Percentiles rank a stretch among this genome's conserved stretches.
Evolutionary conservation across 2,888 invertebrate species (phyloP).

Genomic region (Hyposoter didymator): DNA sequence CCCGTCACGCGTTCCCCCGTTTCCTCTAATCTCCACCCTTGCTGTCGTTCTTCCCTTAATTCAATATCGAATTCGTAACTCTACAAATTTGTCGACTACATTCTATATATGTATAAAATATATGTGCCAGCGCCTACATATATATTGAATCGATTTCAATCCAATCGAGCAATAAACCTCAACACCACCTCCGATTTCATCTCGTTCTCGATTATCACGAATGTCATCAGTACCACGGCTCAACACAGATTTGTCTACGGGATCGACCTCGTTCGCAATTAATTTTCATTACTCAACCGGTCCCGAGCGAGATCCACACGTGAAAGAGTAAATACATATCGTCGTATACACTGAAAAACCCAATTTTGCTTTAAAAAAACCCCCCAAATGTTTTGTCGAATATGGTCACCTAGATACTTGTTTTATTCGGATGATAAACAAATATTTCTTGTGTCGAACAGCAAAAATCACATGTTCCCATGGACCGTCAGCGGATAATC

Average conservation of each 20-base stretch:
- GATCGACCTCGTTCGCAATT: conserved; percentile 61
- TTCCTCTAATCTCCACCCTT: conserved; percentile 43
- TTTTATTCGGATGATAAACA: no score
- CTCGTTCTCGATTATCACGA: conserved; percentile 58
- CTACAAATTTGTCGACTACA: conserved; percentile 65
- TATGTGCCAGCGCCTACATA: conserved; percentile 2
- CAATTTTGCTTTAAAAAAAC: no score
- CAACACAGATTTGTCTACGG: conserved; percentile 52
- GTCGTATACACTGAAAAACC: background rate
- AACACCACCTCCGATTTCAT: conserved; percentile 37
- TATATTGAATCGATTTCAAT: conserved; percentile 63
- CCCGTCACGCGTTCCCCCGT: conserved; percentile 41
- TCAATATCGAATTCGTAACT: conserved; percentile 67
- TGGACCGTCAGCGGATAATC: no score
- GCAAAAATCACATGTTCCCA: no score
- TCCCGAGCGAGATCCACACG: conserved; percentile 23
- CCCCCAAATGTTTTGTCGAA: no score
- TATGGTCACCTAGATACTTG: no score
- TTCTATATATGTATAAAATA: conserved; percentile 15
- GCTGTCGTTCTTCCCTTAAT: conserved; percentile 67
- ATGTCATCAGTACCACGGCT: conserved; percentile 58
- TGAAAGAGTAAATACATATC: background rate
- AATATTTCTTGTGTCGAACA: no score
- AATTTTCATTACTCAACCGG: conserved; percentile 59
- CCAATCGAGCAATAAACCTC: conserved; percentile 65